Evolutionary conservation across 2,113 vertebrate species (phyloP).

Genomic region (Pelusios castaneus): DNA sequence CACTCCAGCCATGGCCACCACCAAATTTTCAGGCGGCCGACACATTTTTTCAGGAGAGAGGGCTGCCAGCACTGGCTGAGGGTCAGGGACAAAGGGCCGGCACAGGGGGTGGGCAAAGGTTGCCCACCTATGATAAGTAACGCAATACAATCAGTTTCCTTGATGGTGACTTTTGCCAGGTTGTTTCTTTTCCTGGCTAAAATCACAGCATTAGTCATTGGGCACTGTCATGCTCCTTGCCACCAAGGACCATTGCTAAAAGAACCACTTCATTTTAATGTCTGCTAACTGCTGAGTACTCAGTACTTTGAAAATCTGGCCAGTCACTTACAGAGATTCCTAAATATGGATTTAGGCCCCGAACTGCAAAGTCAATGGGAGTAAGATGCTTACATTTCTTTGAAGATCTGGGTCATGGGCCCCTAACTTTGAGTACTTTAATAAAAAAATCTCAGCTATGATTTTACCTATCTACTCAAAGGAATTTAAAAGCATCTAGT

Average conservation of each 20-base stretch:
- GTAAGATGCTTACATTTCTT: neutral
- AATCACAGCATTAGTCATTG: neutral
- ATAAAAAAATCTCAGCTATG: neutral
- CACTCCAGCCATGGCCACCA: too few relatives aligned
- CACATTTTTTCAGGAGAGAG: too few relatives aligned
- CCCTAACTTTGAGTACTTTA: neutral
- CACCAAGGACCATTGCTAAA: neutral
- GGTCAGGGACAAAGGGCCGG: too few relatives aligned
- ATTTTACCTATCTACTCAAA: constrained; percentile 3
- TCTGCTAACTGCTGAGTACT: neutral
- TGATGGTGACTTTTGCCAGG: too few relatives aligned
- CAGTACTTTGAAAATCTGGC: neutral
- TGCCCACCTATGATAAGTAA: too few relatives aligned
- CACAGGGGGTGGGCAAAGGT: too few relatives aligned
- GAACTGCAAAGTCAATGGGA: neutral
- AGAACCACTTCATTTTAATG: neutral
- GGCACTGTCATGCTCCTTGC: neutral
- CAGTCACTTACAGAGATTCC: neutral
- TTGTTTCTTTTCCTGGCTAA: neutral
- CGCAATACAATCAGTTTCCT: neutral
- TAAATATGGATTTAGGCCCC: neutral
- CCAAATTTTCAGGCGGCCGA: too few relatives aligned
- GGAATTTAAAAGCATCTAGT: neutral
- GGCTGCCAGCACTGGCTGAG: too few relatives aligned
- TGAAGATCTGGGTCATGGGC: neutral